Evolutionary conservation across 2,888 invertebrate species (phyloP).

Genomic region (Chaitophorus viminalis): DNA sequence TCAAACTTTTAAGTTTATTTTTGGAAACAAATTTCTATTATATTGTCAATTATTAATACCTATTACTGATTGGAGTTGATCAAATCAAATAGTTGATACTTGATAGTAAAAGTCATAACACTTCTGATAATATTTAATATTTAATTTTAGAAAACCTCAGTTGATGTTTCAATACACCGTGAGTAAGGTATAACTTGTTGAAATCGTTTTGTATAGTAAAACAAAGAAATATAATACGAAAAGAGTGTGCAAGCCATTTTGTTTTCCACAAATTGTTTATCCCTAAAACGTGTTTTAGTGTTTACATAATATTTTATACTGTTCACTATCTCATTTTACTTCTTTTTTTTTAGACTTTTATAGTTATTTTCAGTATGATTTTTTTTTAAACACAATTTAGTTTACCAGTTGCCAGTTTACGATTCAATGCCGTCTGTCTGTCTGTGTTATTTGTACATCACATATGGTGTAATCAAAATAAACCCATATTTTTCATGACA

Average conservation of each 20-base stretch:
- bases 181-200: background rate
- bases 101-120: background rate
- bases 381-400: slow-evolving; percentile 12
- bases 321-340: slow-evolving; percentile 12
- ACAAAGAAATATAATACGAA: background rate
- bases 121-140: background rate
- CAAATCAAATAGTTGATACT: no score
- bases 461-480: slow-evolving; percentile 54
- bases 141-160: background rate
- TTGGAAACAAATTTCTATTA: no score
- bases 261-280: slow-evolving; percentile 40
- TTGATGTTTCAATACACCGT: background rate
- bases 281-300: slow-evolving; percentile 13
- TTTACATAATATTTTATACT: slow-evolving; percentile 34
- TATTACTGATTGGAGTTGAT: no score
- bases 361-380: slow-evolving; percentile 37
- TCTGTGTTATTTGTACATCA: slow-evolving; percentile 40
- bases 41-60: no score
- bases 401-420: slow-evolving; percentile 36
- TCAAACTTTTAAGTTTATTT: no score
- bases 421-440: slow-evolving; percentile 20
- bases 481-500: slow-evolving; percentile 23
- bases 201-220: background rate
- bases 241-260: background rate
- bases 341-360: slow-evolving; percentile 5